Evolutionary conservation across 2,888 invertebrate species (phyloP), one percentile per base, ranked within the genome.

Genomic region (Tetragnatha montana): DNA sequence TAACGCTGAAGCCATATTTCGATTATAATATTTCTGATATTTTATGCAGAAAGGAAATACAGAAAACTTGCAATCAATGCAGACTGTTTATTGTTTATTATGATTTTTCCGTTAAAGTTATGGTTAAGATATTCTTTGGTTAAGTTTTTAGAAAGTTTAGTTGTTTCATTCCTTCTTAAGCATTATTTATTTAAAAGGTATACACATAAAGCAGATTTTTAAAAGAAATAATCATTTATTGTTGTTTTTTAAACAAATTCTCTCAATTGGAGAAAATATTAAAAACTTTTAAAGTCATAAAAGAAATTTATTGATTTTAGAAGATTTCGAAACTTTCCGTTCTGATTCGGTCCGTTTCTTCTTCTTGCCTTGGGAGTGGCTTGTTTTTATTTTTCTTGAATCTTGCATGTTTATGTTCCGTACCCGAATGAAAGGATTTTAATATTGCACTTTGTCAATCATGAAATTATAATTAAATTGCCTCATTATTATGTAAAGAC

Each of bases 391-490:
- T 82, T 47, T 76, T 76, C 74, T 82, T 51, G 22, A 50, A 73
- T 78, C 21, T 19, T 74, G n/a, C n/a, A n/a, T 73, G 3, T 17
- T 10, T 60, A 60, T 60, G 60, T 76, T 75, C 49, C 70, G 76
- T 60, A 84, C 76, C 84, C 76, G 84, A 47, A 4, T n/a, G 35
- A 4, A 69, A 84, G 78, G 84, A 78, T 22, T 49, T 81, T 71
- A 35, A 51, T 22, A 35, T 22, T 19, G 50, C 6, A 35, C 47
- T 70, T 47, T 14, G 69, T 69, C 80, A 8, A 80, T 80, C 49
- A 76, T 50, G 17, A 12, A 60, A 60, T 17, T 60, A 60, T 60
- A 60, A 17, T 60, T 60, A 10, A 10, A 8, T 60, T 12, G 12
- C 60, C 17, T 6, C 60, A 6, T 2, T 35, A 35, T 35, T 35